Evolutionary conservation across 2,888 invertebrate genomes (phyloP).

Genomic region (Polymixis lichenea): DNA sequence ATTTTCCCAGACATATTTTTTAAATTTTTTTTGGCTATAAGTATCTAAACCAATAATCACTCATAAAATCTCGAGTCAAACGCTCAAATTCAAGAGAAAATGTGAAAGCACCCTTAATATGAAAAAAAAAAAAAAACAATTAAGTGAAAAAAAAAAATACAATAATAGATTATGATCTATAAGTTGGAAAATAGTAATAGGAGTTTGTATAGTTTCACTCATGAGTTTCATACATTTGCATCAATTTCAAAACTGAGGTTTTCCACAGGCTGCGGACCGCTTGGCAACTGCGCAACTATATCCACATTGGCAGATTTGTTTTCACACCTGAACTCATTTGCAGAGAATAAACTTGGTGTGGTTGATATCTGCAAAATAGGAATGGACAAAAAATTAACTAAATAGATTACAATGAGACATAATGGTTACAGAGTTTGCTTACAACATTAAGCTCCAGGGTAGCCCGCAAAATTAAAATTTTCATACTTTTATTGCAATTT

Average conservation of each 20-base stretch:
- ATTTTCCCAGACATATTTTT: no score
- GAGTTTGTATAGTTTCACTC: no score
- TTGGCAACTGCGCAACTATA: slow-evolving; percentile 92
- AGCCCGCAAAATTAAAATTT: no score
- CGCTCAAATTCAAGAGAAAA: no score
- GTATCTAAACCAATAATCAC: no score
- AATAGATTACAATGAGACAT: slow-evolving; percentile 1
- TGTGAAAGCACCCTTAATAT: no score
- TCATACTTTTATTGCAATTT: no score
- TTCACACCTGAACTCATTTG: slow-evolving; percentile 91
- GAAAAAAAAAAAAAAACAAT: no score
- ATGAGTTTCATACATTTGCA: slow-evolving; percentile 69
- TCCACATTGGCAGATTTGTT: slow-evolving; percentile 88
- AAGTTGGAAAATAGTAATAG: slow-evolving; percentile 1
- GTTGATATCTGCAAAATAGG: slow-evolving; percentile 91
- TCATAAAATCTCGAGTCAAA: no score
- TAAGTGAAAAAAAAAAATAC: no score
- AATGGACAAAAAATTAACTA: not conserved
- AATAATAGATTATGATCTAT: no score
- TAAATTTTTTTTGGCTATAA: no score
- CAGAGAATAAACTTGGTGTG: slow-evolving; percentile 93
- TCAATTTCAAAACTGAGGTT: slow-evolving; percentile 83
- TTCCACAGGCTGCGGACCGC: slow-evolving; percentile 92
- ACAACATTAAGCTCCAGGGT: not conserved
- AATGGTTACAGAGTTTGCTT: slow-evolving; percentile 5